Conservation (phyloP, 2,888 invertebrate genomes). For the Trachelus iudaicus region DNA sequence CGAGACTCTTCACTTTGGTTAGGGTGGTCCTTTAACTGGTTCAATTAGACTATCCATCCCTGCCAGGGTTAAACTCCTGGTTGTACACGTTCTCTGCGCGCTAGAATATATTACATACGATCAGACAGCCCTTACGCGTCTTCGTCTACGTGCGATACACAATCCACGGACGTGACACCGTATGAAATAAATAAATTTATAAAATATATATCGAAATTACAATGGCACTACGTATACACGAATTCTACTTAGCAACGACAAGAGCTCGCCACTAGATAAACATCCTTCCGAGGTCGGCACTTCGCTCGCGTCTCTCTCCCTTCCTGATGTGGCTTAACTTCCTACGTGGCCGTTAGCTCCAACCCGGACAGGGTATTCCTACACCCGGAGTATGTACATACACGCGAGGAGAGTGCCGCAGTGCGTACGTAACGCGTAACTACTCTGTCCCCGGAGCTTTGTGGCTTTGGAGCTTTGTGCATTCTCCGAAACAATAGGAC, state of each 20-base stretch:
- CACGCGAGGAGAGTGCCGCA: slow-evolving; percentile 2
- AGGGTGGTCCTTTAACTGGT: slow-evolving; percentile 47
- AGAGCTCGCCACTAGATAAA: slow-evolving; percentile 43
- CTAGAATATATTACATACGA: not conserved
- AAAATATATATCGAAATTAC: not conserved
- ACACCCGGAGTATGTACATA: slow-evolving; percentile 8
- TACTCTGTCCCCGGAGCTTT: slow-evolving; percentile 21
- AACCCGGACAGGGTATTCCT: slow-evolving; percentile 10
- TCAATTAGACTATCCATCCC: slow-evolving; percentile 39
- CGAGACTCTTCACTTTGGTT: slow-evolving; percentile 23
- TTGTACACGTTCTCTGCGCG: not conserved
- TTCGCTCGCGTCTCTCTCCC: slow-evolving; percentile 9
- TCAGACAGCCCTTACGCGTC: not conserved
- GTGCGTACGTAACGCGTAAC: slow-evolving; percentile 6
- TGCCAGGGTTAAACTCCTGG: not conserved
- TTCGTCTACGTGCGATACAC: not conserved
- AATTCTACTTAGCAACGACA: slow-evolving; percentile 4
- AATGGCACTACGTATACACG: not conserved
- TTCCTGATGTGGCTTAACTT: slow-evolving; percentile 24
- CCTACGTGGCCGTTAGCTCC: slow-evolving; percentile 1
- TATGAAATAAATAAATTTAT: too few species aligned
- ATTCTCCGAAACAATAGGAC: slow-evolving; percentile 54
- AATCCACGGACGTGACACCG: not conserved
- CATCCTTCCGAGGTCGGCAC: slow-evolving; percentile 41
- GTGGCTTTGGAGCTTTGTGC: slow-evolving; percentile 45